phyloP scores from a whole-genome alignment of 2,797 vertebrate species.

The Sebastes oblongus region DNA sequence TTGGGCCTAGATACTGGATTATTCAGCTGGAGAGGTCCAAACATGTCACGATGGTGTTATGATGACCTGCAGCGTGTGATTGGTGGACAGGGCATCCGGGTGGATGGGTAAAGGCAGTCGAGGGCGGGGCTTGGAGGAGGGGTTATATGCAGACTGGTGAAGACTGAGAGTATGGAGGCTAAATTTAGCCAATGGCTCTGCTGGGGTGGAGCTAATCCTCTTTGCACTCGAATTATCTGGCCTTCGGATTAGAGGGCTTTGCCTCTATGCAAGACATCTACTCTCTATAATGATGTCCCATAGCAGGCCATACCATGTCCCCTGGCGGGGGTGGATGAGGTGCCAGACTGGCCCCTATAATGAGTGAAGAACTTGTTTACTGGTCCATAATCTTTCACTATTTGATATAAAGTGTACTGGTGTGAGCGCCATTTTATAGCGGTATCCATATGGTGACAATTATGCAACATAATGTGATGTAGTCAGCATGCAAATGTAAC shows the following conservation, averaged over 20 bases:
- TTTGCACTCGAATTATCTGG: conserved; percentile 89
- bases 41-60: conserved; percentile 20
- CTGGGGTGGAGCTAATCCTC: conserved; percentile 92
- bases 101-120: conserved; percentile 14
- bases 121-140: conserved; percentile 52
- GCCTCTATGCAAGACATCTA: conserved; percentile 79
- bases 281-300: conserved; percentile 80
- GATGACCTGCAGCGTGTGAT: conserved; percentile 27
- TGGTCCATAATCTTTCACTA: background rate
- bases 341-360: background rate
- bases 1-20: conserved; percentile 38
- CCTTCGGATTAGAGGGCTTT: conserved; percentile 90
- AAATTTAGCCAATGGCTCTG: conserved; percentile 90
- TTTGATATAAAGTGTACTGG: background rate
- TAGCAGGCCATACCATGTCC: conserved; percentile 68
- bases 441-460: background rate
- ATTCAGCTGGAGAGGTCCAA: conserved; percentile 15
- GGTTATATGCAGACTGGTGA: conserved; percentile 63
- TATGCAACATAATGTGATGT: background rate
- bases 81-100: conserved; percentile 36
- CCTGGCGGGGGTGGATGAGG: conserved; percentile 12
- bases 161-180: conserved; percentile 79
- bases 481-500: background rate
- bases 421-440: background rate
- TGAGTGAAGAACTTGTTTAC: background rate